These are phyloP conservation scores for Caligus rogercresseyi DNA, from an alignment of 1,140 invertebrate genomes.

Conservation along the genomic window DNA sequence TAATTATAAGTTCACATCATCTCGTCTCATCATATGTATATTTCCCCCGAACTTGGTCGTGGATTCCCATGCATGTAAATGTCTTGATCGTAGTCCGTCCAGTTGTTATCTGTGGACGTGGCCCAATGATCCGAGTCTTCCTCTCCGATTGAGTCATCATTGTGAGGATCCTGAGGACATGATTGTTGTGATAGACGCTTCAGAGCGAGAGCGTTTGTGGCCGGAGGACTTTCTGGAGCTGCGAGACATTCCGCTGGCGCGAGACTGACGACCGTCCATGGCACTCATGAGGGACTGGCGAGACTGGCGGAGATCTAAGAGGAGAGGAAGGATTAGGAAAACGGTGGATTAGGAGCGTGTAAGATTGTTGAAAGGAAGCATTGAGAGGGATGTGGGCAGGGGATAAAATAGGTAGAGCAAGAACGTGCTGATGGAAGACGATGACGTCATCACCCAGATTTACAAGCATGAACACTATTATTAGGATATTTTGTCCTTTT, in stretches of 20 bases:
- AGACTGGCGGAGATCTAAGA: constrained; percentile 25
- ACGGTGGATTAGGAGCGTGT: constrained; percentile 6
- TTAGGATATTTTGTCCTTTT: too few relatives aligned
- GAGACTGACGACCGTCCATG: constrained; percentile 14
- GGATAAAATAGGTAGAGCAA: too few relatives aligned
- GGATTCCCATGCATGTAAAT: constrained; percentile 81
- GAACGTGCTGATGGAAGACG: too few relatives aligned
- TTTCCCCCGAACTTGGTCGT: constrained; percentile 42
- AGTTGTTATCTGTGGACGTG: constrained; percentile 55
- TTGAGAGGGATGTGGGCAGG: too few relatives aligned
- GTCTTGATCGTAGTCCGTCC: constrained; percentile 88
- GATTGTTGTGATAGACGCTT: not conserved
- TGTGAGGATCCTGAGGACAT: constrained; percentile 20
- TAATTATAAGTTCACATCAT: constrained; percentile 18
- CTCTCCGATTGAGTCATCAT: constrained; percentile 24
- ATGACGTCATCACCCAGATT: too few relatives aligned
- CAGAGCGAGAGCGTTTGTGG: constrained; percentile 15
- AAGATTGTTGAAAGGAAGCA: constrained; percentile 13
- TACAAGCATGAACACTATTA: too few relatives aligned
- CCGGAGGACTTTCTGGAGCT: constrained; percentile 21
- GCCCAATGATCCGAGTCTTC: constrained; percentile 26
- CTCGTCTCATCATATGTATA: constrained; percentile 22
- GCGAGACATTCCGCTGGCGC: not conserved
- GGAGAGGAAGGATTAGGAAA: too few relatives aligned
- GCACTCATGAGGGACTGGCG: constrained; percentile 25